Percentiles rank a stretch among this genome's conserved stretches.
phyloP scores from a whole-genome alignment of 2,113 vertebrate genomes.

The human region GRCh38 chr3:79682001-79682500 shows the following conservation, averaged over 20 bases:
- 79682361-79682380: not conserved
- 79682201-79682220: not conserved
- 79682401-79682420: not conserved
- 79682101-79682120: conserved; percentile 55
- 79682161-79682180: not conserved
- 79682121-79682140: conserved; percentile 65
- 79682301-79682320: not conserved
- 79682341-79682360: not conserved
- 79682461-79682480: not conserved
- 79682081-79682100: conserved; percentile 62
- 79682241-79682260: not conserved
- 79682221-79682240: not conserved
- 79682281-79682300: not conserved
- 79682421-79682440: not conserved
- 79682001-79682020: conserved; percentile 69
- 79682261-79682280: not conserved
- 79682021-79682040: conserved; percentile 74
- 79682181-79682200: conserved; percentile 34
- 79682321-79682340: not conserved
- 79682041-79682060: conserved; percentile 71
- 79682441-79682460: not conserved
- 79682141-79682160: conserved; percentile 63
- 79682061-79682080: conserved; percentile 72
- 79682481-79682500: not conserved
- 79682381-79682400: not conserved